Evolutionary conservation across 37 sponge, comb jelly and placozoan genomes (phyloP).

Genomic region (Halichondria panicea): DNA sequence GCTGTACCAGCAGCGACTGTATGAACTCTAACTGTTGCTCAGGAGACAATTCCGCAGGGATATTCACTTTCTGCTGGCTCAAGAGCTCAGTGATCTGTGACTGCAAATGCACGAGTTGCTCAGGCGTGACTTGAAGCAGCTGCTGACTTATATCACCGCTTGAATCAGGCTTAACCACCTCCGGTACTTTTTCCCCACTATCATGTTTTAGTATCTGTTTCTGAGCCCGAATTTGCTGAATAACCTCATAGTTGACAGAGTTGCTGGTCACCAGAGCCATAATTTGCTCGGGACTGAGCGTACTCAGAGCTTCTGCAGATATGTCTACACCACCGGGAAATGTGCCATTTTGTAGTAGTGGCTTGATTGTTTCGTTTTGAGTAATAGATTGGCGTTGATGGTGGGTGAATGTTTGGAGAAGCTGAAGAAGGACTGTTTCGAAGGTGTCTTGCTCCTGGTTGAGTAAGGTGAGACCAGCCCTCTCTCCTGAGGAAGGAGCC

Average conservation of each 20-base stretch:
- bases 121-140: constrained; percentile 20
- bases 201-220: background rate
- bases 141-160: too few species aligned
- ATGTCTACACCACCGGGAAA: constrained; percentile 15
- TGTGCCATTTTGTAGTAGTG: background rate
- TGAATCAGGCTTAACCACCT: too few species aligned
- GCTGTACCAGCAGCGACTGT: constrained; percentile 31
- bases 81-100: constrained; percentile 34
- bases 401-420: constrained; percentile 21
- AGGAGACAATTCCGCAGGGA: constrained; percentile 35
- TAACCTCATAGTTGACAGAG: constrained; percentile 69
- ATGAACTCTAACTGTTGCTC: constrained; percentile 52
- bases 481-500: too few species aligned
- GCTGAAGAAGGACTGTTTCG: constrained; percentile 34
- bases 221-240: constrained; percentile 63
- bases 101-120: constrained; percentile 55
- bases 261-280: constrained; percentile 62
- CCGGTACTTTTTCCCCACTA: constrained; percentile 4
- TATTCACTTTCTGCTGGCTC: constrained; percentile 16
- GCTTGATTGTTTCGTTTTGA: background rate
- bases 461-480: constrained; percentile 35
- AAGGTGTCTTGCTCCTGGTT: constrained; percentile 38
- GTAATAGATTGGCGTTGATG: background rate
- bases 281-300: constrained; percentile 67
- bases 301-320: constrained; percentile 45